Conservation (phyloP, 2,797 vertebrate species). For the Pelobates cultripes region DNA sequence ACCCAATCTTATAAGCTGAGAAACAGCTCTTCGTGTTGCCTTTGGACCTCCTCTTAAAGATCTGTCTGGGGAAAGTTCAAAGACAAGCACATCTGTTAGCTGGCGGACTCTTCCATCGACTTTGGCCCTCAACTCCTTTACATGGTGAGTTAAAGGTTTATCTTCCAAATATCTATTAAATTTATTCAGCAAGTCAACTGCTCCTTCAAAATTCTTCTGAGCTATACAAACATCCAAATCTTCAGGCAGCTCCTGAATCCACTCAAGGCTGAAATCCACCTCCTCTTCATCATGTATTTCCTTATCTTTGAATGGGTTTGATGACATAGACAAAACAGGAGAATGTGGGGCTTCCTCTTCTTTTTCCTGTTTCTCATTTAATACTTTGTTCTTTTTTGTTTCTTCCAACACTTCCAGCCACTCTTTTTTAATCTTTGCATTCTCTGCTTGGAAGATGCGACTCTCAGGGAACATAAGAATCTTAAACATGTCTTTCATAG, state of each 20-base stretch:
- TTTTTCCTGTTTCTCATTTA: slow-evolving; percentile 82
- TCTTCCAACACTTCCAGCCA: slow-evolving; percentile 97
- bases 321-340: slow-evolving; percentile 71
- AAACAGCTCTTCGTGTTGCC: slow-evolving; percentile 91
- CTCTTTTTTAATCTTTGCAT: slow-evolving; percentile 97
- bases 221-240: slow-evolving; percentile 97
- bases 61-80: slow-evolving; percentile 92
- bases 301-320: slow-evolving; percentile 87
- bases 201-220: slow-evolving; percentile 95
- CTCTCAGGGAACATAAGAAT: slow-evolving; percentile 97
- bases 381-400: slow-evolving; percentile 89
- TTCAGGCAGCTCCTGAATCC: slow-evolving; percentile 96
- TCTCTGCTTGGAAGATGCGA: slow-evolving; percentile 96
- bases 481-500: slow-evolving; percentile 99
- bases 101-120: slow-evolving; percentile 90
- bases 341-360: slow-evolving; percentile 78
- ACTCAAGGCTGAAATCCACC: slow-evolving; percentile 87
- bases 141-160: slow-evolving; percentile 80
- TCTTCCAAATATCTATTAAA: slow-evolving; percentile 86
- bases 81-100: slow-evolving; percentile 93
- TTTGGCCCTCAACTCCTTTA: slow-evolving; percentile 84
- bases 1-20: slow-evolving; percentile 92
- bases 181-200: slow-evolving; percentile 94
- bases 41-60: slow-evolving; percentile 90
- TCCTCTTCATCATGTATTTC: slow-evolving; percentile 72